Evolutionary conservation across 2,797 vertebrate genomes (phyloP).

Genomic region (Eidolon dupreanum): DNA sequence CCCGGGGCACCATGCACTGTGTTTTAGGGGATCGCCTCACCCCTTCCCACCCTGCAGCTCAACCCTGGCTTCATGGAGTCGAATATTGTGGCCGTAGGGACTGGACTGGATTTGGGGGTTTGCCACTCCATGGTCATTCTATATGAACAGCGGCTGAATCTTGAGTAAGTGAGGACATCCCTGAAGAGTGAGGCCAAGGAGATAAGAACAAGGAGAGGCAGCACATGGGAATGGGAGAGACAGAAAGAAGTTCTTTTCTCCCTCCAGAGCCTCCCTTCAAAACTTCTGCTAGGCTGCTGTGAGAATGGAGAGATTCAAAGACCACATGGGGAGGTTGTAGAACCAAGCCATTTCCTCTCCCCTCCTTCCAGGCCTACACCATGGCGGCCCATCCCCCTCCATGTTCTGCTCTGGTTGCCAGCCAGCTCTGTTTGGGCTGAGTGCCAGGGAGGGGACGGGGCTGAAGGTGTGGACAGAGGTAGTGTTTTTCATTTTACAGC

Average conservation of each 20-base stretch:
- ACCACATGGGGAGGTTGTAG: rapidly evolving
- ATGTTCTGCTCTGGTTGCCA: neutral
- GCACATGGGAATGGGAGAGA: neutral
- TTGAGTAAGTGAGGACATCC: neutral
- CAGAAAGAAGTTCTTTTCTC: neutral
- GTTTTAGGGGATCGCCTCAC: neutral
- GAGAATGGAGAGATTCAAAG: neutral
- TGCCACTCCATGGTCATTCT: neutral
- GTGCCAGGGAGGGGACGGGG: neutral
- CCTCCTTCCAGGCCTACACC: neutral
- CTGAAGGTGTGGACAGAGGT: neutral
- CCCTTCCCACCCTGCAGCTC: neutral
- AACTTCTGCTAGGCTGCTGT: neutral
- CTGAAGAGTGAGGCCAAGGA: neutral
- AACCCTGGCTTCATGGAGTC: neutral
- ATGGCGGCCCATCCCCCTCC: neutral
- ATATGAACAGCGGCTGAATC: neutral
- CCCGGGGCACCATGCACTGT: neutral
- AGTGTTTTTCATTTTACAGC: neutral
- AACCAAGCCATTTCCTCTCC: neutral
- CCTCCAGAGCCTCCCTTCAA: neutral
- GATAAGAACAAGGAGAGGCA: neutral
- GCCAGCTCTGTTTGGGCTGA: neutral
- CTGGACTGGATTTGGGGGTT: neutral
- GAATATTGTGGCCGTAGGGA: neutral